Conservation (phyloP, 1,140 invertebrate genomes). For the Cataglyphis hispanica region DNA sequence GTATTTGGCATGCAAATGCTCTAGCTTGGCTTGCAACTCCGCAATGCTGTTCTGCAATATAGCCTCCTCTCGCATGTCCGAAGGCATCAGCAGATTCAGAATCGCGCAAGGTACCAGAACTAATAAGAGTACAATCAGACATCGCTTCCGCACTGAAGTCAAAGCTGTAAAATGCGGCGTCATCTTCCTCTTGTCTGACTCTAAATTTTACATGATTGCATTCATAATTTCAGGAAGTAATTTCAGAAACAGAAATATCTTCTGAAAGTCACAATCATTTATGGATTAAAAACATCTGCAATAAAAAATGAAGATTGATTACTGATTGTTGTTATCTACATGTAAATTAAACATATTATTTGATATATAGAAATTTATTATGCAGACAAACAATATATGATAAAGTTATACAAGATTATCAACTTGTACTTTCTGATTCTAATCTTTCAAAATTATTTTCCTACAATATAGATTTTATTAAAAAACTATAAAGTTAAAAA, state of each 20-base stretch:
- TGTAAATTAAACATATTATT: not conserved
- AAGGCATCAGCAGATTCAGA: slow-evolving; percentile 80
- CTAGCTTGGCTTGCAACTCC: slow-evolving; percentile 88
- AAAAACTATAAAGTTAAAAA: too few relatives aligned
- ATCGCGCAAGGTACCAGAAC: slow-evolving; percentile 81
- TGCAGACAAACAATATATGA: not conserved
- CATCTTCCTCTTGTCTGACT: slow-evolving; percentile 70
- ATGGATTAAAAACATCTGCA: not conserved
- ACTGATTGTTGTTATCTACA: not conserved
- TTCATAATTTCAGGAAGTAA: not conserved
- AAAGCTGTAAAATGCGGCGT: slow-evolving; percentile 80
- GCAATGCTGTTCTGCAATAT: slow-evolving; percentile 87
- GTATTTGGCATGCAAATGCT: slow-evolving; percentile 88
- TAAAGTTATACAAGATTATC: not conserved
- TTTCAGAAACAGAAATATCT: not conserved
- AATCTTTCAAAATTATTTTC: not conserved
- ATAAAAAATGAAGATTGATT: not conserved
- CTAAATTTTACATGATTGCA: slow-evolving; percentile 76
- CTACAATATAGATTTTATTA: too few relatives aligned
- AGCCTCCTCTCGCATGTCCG: slow-evolving; percentile 86
- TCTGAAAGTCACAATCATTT: not conserved
- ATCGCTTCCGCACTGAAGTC: slow-evolving; percentile 78
- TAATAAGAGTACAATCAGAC: slow-evolving; percentile 79
- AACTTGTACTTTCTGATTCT: not conserved
- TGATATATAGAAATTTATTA: not conserved